phyloP scores from a whole-genome alignment of 1,140 invertebrate genomes.

The Anagrus nilaparvatae region DNA sequence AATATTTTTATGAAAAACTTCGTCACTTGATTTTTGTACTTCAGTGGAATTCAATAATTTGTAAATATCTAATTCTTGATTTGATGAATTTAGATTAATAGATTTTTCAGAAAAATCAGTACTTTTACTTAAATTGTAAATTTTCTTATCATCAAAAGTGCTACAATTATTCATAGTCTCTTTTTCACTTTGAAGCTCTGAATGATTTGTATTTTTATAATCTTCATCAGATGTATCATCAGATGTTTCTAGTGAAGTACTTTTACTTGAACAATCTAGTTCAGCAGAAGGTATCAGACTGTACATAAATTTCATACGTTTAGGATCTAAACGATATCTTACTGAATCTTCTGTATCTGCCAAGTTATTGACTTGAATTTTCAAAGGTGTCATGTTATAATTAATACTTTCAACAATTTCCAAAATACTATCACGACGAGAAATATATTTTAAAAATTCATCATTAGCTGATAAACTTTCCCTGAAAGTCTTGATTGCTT shows the following conservation, averaged over 20 bases:
- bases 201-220: not conserved
- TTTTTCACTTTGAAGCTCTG: not conserved
- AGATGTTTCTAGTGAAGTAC: constrained; percentile 10
- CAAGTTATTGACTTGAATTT: constrained; percentile 13
- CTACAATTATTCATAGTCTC: not conserved
- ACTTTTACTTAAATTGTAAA: constrained; percentile 15
- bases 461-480: constrained; percentile 8
- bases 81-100: constrained; percentile 13
- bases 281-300: constrained; percentile 28
- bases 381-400: constrained; percentile 23
- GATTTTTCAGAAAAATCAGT: constrained; percentile 19
- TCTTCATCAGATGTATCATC: constrained; percentile 14
- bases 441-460: not conserved
- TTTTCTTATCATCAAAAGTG: not conserved
- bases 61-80: constrained; percentile 25
- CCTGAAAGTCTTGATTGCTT: not conserved
- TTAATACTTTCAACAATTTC: constrained; percentile 31
- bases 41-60: constrained; percentile 23
- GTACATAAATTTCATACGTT: constrained; percentile 32
- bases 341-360: constrained; percentile 21
- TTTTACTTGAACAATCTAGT: constrained; percentile 12
- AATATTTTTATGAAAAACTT: constrained; percentile 29
- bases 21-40: constrained; percentile 23
- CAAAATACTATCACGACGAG: constrained; percentile 24
- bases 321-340: constrained; percentile 30